Evolutionary conservation across 2,113 vertebrate species (phyloP), one percentile per base, ranked within the genome.

Genomic region (Synodontis membranacea): DNA sequence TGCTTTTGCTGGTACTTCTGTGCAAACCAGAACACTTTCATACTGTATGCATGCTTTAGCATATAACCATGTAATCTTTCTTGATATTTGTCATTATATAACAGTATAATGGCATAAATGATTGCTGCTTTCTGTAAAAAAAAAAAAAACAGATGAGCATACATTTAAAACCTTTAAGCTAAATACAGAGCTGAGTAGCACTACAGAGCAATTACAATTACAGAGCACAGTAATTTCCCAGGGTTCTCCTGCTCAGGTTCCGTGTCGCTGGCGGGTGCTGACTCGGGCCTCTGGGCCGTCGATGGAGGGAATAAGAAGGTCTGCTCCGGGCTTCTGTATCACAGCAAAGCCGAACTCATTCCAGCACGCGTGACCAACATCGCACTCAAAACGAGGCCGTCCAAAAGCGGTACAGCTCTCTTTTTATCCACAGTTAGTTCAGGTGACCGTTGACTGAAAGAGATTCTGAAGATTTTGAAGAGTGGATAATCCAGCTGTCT

Each of bases 261-360:
- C 0, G 94, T 97, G 37, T 96, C 97, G 1, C 84, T 99, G 86
- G 90, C 97, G 0, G 89, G 93, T 6, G 89, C 91, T 0, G 95
- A 96, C 19, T 92, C 96, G 0, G 96, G 94, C 1, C 93, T 97
- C 66, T 99, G 98, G 98, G 93, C 97, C 0, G 95, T 99, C 48
- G 96, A 97, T 90, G 97, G 96, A 25, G 98, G 98, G 0, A 99
- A 99, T 92, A 97, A 97, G 85, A 93, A 93, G 0, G 95, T 99
- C 54, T 99, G 97, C 75, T 93, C 90, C 0, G 95, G 96, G 14
- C 96, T 99, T 25, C 89, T 99, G 46, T 95, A 94, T 66, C 85
- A 96, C 83, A 96, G 97, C 86, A 98, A 96, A 92, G 95, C 96
- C 2, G 95, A 96, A 7, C 93, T 99, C 39, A 94, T 98, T 89